Conservation (phyloP, 2,888 invertebrate genomes). For the Aradus depressus region DNA sequence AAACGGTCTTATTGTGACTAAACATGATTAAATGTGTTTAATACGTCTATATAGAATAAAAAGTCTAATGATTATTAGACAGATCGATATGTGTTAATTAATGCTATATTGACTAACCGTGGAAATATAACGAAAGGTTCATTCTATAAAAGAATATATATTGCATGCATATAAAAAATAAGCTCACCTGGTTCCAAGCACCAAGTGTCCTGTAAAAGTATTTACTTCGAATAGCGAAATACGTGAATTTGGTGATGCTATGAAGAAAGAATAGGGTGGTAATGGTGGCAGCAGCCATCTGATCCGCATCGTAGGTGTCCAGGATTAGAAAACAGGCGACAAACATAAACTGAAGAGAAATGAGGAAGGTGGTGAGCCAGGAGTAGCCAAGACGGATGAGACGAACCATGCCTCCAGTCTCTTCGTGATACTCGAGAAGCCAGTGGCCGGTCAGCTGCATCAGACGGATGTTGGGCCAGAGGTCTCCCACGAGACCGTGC, state of each 20-base stretch:
- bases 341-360: slow-evolving; percentile 40
- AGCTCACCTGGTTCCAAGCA: slow-evolving; percentile 56
- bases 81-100: too few relatives aligned
- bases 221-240: slow-evolving; percentile 61
- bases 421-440: slow-evolving; percentile 59
- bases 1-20: too few relatives aligned
- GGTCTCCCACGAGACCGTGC: slow-evolving; percentile 66
- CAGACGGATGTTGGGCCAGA: slow-evolving; percentile 69
- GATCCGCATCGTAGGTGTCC: slow-evolving; percentile 64
- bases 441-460: slow-evolving; percentile 70
- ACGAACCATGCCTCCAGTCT: slow-evolving; percentile 33
- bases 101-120: too few relatives aligned
- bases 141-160: too few relatives aligned
- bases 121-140: too few relatives aligned
- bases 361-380: slow-evolving; percentile 30
- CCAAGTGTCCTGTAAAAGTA: slow-evolving; percentile 55
- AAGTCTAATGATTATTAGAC: too few relatives aligned
- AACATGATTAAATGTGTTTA: too few relatives aligned
- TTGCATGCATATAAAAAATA: too few relatives aligned
- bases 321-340: slow-evolving; percentile 56
- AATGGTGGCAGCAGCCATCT: slow-evolving; percentile 62
- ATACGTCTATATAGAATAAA: too few relatives aligned
- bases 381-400: slow-evolving; percentile 38
- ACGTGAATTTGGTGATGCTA: slow-evolving; percentile 58
- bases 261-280: slow-evolving; percentile 72